phyloP scores from a whole-genome alignment of 2,888 invertebrate genomes.

The Nineta flava region DNA sequence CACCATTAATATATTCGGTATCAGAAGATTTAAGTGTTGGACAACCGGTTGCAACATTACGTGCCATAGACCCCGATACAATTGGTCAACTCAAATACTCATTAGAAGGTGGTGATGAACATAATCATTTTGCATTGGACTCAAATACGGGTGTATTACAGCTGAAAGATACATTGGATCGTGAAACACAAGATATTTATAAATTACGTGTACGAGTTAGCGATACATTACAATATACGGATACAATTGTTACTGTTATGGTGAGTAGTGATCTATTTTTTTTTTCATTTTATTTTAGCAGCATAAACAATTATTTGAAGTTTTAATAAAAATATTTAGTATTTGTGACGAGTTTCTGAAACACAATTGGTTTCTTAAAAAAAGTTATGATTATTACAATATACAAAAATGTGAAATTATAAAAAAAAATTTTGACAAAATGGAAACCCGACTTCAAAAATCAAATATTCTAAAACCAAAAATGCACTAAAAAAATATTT shows the following conservation, averaged over 20 bases:
- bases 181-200: conserved; percentile 67
- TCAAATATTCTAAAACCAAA: no score
- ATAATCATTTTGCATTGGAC: conserved; percentile 53
- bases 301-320: neutral
- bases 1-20: conserved; percentile 54
- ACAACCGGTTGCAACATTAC: conserved; percentile 57
- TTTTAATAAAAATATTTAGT: neutral
- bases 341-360: no score
- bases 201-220: conserved; percentile 66
- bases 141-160: conserved; percentile 52
- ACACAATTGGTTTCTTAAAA: no score
- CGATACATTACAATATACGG: conserved; percentile 77
- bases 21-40: conserved; percentile 78
- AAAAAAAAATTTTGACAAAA: no score
- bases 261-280: conserved; percentile 32
- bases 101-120: conserved; percentile 44
- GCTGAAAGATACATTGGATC: conserved; percentile 64
- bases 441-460: no score
- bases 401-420: no score
- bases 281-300: neutral
- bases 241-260: conserved; percentile 60
- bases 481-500: no score
- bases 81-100: conserved; percentile 62
- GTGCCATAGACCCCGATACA: conserved; percentile 74
- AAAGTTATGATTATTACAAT: no score